Base-by-base conservation (phyloP, 2,888 invertebrate genomes). In the Fissipunctia ypsillon region DNA sequence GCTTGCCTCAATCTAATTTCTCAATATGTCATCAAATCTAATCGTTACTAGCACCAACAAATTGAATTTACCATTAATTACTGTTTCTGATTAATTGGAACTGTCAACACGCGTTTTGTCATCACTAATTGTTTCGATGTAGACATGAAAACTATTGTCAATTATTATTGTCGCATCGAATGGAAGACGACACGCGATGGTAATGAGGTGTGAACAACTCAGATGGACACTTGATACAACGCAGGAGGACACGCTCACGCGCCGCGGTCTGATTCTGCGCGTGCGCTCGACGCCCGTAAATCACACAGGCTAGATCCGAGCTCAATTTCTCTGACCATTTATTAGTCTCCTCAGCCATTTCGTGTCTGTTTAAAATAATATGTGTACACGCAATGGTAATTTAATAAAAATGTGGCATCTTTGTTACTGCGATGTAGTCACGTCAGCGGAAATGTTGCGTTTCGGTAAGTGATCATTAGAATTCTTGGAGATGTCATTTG, bases 191-290 rank as follows among this genome's bases (percentile, higher is more conserved):
- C 74, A 78, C 69, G 70, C 75, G 66, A 75, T 52, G 31, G 71
- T 82, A 79, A 76, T 80, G 80, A 84, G 74, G 78, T 80, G 80
- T 83, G 78, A 86, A 79, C 83, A 76, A 74, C 81, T 80, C 73
- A 79, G 78, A 75, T 76, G 78, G 84, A 85, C 84, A 87, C 66
- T 75, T 81, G 85, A 87, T 87, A 78, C 72, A 73, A 43, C 59
- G 63, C 70, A 56, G 63, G 77, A 82, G 84, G 84, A 81, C 83
- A 71, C 67, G 78, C 76, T 69, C 73, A 77, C 73, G 72, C 84
- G 80, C 78, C 81, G 79, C 88, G 88, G 80, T 87, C 86, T 88
- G 83, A 85, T 87, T 88, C 64, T 71, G 82, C 82, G 73, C 79
- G 66, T 75, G 82, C 74, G 81, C 73, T 68, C 52, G 73, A 68